Conservation (phyloP, 2,797 vertebrate genomes). For the Bradypodion pumilum region DNA sequence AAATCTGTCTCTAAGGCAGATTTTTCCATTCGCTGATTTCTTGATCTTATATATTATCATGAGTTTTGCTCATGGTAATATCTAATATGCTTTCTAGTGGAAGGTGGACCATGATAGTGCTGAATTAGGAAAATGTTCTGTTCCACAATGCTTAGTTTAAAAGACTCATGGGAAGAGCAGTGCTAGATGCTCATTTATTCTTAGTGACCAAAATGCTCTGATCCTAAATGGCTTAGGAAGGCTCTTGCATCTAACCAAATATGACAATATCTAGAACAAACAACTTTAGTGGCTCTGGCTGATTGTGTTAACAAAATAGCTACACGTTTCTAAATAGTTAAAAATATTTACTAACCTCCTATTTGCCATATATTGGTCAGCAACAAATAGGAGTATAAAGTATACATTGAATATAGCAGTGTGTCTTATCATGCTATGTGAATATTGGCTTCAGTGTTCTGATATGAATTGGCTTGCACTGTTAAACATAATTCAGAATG, state of each 20-base stretch:
- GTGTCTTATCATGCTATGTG: not conserved
- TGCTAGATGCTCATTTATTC: not conserved
- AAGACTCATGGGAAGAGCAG: not conserved
- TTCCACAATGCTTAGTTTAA: not conserved
- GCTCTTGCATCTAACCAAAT: conserved; percentile 42
- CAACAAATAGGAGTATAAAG: not conserved
- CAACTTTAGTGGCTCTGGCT: conserved; percentile 33
- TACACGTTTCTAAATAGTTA: not conserved
- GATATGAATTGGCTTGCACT: not conserved
- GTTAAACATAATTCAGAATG: not conserved
- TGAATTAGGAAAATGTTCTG: not conserved
- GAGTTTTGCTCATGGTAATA: not conserved
- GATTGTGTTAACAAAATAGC: not conserved
- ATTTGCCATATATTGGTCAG: not conserved
- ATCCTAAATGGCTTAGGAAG: conserved; percentile 33
- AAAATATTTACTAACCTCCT: not conserved
- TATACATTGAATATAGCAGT: not conserved
- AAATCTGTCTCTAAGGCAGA: not conserved
- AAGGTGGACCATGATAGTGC: not conserved
- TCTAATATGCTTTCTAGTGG: not conserved
- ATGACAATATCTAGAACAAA: conserved; percentile 49
- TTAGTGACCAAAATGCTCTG: not conserved
- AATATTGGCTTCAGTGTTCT: not conserved
- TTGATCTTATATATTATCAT: no score
- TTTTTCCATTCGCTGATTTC: not conserved